Percentiles rank a stretch among this genome's conserved stretches.
These are phyloP conservation scores for Pterophyllum scalare DNA, from an alignment of 2,113 vertebrate species.

Conservation along the genomic window DNA sequence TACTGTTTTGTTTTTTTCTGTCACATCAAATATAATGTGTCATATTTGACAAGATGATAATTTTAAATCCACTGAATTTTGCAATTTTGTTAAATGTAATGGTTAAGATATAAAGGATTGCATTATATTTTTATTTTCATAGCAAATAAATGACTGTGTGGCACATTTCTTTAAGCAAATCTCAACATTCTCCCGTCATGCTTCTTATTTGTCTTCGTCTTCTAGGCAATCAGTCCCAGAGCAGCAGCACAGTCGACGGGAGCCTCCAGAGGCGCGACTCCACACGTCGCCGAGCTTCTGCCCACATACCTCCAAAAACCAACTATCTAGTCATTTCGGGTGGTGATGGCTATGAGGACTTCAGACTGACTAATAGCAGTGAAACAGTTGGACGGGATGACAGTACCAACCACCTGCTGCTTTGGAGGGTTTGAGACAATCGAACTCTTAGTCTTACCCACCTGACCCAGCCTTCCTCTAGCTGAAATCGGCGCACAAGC, in stretches of 20 bases:
- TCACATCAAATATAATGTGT: too few species aligned
- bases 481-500: constrained; percentile 35
- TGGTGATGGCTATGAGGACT: constrained; percentile 96
- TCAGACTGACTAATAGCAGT: constrained; percentile 92
- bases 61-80: too few species aligned
- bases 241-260: constrained; percentile 75
- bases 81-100: too few species aligned
- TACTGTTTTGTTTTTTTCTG: too few species aligned
- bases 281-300: constrained; percentile 76
- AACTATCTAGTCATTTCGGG: constrained; percentile 95
- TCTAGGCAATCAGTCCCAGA: constrained; percentile 71
- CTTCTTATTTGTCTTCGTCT: background rate
- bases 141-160: too few species aligned
- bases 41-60: too few species aligned
- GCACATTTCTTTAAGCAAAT: background rate
- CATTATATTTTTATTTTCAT: too few species aligned
- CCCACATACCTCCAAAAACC: constrained; percentile 82
- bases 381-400: constrained; percentile 95
- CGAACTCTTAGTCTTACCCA: background rate
- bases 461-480: constrained; percentile 1
- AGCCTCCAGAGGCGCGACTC: constrained; percentile 85
- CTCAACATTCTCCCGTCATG: background rate
- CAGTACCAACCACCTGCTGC: constrained; percentile 97
- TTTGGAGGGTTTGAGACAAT: constrained; percentile 91
- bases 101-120: too few species aligned